Base-by-base conservation (phyloP, 2,888 invertebrate species). In the Smittia aterrima region DNA sequence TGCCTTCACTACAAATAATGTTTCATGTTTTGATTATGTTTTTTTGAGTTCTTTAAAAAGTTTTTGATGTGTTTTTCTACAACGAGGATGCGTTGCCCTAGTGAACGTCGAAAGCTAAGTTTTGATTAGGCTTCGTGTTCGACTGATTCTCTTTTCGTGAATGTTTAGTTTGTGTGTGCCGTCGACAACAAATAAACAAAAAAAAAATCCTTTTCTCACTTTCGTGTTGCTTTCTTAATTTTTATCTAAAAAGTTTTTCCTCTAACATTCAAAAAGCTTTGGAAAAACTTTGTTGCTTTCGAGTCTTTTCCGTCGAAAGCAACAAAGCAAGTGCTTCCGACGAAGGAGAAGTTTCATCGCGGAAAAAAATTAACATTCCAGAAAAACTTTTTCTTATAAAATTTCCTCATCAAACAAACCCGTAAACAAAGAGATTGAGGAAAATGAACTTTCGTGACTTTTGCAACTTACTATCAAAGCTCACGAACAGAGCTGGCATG, bases 401-500 rank as follows among this genome's bases (percentile, higher is more conserved):
- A 58, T 58, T 58, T 58, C 58, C 18, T 58, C 47, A n/a, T 47
- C 16, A 16, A 47, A 47, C 16, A 47, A 47, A 32, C 3, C 32
- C 47, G 47, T 6, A 47, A 47, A 47, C 47, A 47, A n/a, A 20
- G 22, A 22, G n/a, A 58, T 18, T 18, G 58, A 20, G 58, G n/a
- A 18, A 47, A 47, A 47, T 58, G 20, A 58, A 20, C 18, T 58
- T 58, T 27, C 64, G 22, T 22, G n/a, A n/a, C 20, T 24, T 32
- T 9, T 20, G 20, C 76, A 79, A 90, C 94, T 90, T 84, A 95
- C 95, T 94, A 83, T 96, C 95, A 81, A 97, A 93, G 68, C 95
- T 93, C 78, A 93, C 92, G 85, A 97, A 96, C 78, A 97, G 87
- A 83, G 96, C 96, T 2, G 96, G 95, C 89, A 94, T 95, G 82